Evolutionary conservation across 2,113 vertebrate genomes (phyloP), one percentile per base, ranked within the genome.

Genomic region (Oryzias woworae): DNA sequence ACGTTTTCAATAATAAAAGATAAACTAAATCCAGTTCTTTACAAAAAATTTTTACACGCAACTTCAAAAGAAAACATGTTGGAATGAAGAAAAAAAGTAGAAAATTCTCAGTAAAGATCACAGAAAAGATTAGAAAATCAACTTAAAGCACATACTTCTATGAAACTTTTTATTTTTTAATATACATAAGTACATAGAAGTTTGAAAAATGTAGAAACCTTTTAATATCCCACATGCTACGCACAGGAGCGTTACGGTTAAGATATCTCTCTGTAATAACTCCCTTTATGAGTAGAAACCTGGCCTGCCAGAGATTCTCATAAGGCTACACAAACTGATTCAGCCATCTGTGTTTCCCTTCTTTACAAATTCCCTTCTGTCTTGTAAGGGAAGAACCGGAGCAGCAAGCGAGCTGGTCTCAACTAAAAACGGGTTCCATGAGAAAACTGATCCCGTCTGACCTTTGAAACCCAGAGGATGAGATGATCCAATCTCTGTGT

Each of bases 231-330:
- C 62, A 78, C 65, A 63, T 68, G 50, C 71, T 72, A 80, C 55
- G 74, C 70, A 60, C 54, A 58, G 63, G 58, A 46, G 48, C 23
- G 60, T n/a, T 58, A 18, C 53, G n/a, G 49, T 5, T 45, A 28
- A 57, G 42, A 63, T 8, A 57, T 50, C 55, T 84, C 36, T 41
- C 55, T 22, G 36, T 77, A 6, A 62, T 58, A 54, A 66, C 53
- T 80, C 53, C 47, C 46, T 76, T 73, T 68, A 36, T 62, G 60
- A 77, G 55, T 14, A 63, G 73, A 85, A 82, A 77, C 86, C 91
- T 85, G 92, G 90, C 91, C 92, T 80, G 92, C 92, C 91, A 92
- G 91, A 69, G 76, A 71, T 73, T 66, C 78, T 76, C 58, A 70
- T 62, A 64, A 53, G 23, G 70, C 64, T 69, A 71, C 70, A 58